These are phyloP conservation scores for Maniola hyperantus DNA, from an alignment of 2,888 invertebrate genomes.

Conservation along the genomic window DNA sequence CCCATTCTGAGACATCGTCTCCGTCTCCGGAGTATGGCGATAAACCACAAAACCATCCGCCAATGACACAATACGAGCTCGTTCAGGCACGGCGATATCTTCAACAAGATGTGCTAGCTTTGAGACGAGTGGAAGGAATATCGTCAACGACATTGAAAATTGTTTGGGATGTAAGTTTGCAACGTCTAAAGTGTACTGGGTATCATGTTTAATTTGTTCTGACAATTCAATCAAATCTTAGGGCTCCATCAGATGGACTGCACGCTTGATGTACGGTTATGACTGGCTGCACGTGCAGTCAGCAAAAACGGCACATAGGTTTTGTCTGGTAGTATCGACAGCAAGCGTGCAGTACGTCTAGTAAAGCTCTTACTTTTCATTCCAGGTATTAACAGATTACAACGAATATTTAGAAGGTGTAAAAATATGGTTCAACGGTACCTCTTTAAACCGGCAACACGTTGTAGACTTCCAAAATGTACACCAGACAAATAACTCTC, in stretches of 20 bases:
- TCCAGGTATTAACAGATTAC: constrained; percentile 76
- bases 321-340: no score
- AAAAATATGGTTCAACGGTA: constrained; percentile 83
- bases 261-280: no score
- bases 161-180: constrained; percentile 88
- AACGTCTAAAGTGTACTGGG: neutral
- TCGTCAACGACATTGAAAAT: constrained; percentile 90
- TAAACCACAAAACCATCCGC: constrained; percentile 82
- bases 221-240: no score
- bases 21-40: constrained; percentile 67
- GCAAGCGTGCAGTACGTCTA: no score
- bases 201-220: neutral
- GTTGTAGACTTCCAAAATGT: constrained; percentile 57
- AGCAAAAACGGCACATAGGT: no score
- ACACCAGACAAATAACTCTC: constrained; percentile 59
- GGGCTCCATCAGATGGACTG: no score
- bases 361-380: no score
- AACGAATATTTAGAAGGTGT: constrained; percentile 86
- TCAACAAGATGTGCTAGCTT: constrained; percentile 89
- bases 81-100: constrained; percentile 90
- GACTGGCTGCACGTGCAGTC: no score
- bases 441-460: constrained; percentile 65
- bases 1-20: constrained; percentile 66
- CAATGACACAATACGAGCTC: constrained; percentile 88
- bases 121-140: constrained; percentile 85